These are phyloP conservation scores for Drosophila arizonae DNA, from an alignment of 1,140 invertebrate genomes.

Conservation along the genomic window DNA sequence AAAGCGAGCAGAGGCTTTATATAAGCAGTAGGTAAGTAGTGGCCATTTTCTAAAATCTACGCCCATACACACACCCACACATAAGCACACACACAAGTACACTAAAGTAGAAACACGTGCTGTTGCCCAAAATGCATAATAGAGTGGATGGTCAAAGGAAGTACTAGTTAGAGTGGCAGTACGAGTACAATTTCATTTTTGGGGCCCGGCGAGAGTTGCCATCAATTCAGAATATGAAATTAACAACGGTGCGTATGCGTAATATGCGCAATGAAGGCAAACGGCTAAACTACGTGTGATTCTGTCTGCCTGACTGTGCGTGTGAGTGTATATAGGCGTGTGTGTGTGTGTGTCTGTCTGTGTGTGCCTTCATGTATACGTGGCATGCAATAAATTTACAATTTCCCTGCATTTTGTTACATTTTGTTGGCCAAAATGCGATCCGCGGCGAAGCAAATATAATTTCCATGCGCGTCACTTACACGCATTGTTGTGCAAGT, in stretches of 20 bases:
- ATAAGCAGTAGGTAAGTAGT: conserved; percentile 40
- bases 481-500: conserved; percentile 59
- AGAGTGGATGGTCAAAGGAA: conserved; percentile 39
- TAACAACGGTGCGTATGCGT: conserved; percentile 76
- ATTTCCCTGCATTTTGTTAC: conserved; percentile 52
- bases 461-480: conserved; percentile 78
- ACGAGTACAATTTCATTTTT: conserved; percentile 45
- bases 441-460: conserved; percentile 60
- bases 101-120: conserved; percentile 4
- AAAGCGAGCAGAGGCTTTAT: conserved; percentile 43
- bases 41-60: conserved; percentile 14
- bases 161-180: conserved; percentile 17
- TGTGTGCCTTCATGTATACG: conserved; percentile 1
- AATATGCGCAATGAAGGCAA: conserved; percentile 52
- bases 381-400: conserved; percentile 69
- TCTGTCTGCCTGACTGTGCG: neutral
- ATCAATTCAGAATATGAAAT: conserved; percentile 73
- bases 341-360: neutral
- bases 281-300: neutral
- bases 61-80: neutral
- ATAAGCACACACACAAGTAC: neutral
- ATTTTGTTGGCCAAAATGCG: conserved; percentile 17
- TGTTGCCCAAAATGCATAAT: conserved; percentile 38
- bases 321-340: neutral
- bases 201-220: conserved; percentile 33